phyloP scores from a whole-genome alignment of 2,113 vertebrate species.

The Pseudorectes ferrugineus region DNA sequence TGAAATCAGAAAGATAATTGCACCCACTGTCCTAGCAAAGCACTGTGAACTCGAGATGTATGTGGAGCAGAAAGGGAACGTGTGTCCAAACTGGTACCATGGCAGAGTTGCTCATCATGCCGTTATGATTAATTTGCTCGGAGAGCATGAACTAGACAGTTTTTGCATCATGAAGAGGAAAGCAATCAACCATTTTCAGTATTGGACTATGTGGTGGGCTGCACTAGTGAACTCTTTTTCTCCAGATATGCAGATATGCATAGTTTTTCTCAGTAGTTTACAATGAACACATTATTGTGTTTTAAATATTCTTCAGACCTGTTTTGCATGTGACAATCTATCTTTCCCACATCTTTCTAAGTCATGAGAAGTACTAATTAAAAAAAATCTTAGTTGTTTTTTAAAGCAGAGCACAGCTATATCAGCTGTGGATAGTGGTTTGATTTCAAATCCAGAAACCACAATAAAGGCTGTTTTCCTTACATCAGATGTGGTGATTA shows the following conservation, averaged over 20 bases:
- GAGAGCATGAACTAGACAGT: not conserved
- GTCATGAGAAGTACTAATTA: not conserved
- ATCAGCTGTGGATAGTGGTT: not conserved
- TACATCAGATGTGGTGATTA: constrained; percentile 60
- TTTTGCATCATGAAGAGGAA: not conserved
- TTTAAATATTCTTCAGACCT: not conserved
- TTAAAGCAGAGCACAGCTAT: not conserved
- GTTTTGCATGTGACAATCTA: not conserved
- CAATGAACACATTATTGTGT: not conserved
- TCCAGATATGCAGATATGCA: not conserved
- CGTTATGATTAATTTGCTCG: not conserved
- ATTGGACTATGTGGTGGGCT: not conserved
- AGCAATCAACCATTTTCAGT: not conserved
- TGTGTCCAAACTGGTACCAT: not conserved
- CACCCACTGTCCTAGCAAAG: not conserved
- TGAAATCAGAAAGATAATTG: not conserved
- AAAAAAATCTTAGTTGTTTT: not conserved
- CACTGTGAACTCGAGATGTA: fast-evolving
- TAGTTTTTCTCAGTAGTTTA: not conserved
- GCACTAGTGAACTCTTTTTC: not conserved
- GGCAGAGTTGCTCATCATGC: not conserved
- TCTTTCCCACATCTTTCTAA: not conserved
- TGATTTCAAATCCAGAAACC: constrained; percentile 48
- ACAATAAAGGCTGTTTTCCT: constrained; percentile 42
- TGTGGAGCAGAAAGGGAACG: not conserved